A percentile compares a stretch with the other conserved stretches of the same genome.
These are phyloP conservation scores for Dione juno DNA, from an alignment of 2,888 invertebrate species.

Conservation along the genomic window DNA sequence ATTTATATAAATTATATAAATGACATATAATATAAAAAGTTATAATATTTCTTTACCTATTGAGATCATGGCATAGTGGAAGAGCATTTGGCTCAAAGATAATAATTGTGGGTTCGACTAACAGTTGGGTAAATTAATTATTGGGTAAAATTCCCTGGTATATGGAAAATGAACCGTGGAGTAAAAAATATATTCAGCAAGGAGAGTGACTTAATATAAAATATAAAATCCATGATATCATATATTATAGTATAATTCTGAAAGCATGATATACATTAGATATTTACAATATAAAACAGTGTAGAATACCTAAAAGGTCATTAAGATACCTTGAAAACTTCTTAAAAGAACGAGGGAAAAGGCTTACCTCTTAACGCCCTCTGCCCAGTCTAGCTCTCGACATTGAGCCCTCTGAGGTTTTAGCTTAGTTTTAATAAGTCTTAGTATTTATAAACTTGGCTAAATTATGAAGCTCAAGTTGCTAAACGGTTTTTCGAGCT, in stretches of 20 bases:
- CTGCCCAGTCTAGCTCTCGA: conserved; percentile 57
- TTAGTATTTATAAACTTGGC: conserved; percentile 40
- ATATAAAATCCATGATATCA: not conserved
- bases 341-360: conserved; percentile 56
- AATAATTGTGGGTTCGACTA: not conserved
- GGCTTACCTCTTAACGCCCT: conserved; percentile 52
- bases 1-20: not conserved
- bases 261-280: not conserved
- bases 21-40: too few species aligned
- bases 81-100: too few species aligned
- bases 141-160: too few species aligned
- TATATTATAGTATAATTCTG: not conserved
- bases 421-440: conserved; percentile 53
- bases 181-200: not conserved
- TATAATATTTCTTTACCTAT: too few species aligned
- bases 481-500: conserved; percentile 14
- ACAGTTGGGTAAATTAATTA: not conserved
- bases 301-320: conserved; percentile 44
- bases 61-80: too few species aligned
- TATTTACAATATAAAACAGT: conserved; percentile 4
- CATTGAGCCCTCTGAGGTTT: conserved; percentile 56
- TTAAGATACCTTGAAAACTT: conserved; percentile 45
- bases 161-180: too few species aligned
- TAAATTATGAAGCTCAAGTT: conserved; percentile 32
- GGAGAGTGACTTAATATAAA: not conserved